Percentiles rank a stretch among this genome's conserved stretches.
Conservation (phyloP, 1,140 invertebrate species). For the Rhynchophorus ferrugineus region DNA sequence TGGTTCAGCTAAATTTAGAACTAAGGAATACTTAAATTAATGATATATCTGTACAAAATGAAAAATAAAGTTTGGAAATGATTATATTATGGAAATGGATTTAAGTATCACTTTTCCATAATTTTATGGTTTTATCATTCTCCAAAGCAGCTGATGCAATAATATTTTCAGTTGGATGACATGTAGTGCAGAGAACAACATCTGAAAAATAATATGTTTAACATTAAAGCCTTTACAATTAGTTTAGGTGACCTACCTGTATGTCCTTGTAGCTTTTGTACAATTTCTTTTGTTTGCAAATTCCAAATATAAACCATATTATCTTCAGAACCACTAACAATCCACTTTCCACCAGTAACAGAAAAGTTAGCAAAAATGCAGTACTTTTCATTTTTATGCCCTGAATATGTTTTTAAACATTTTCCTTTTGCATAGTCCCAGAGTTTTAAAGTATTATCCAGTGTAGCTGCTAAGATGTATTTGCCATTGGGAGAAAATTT, state of each 20-base stretch:
- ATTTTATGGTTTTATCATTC: conserved; percentile 97
- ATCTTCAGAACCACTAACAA: conserved; percentile 99
- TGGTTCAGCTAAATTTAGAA: too few relatives aligned
- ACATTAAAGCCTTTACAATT: too few relatives aligned
- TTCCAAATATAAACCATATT: conserved; percentile 99
- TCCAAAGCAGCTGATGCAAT: conserved; percentile 98
- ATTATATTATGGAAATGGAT: background rate
- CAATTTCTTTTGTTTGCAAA: conserved; percentile 97
- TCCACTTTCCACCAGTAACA: conserved; percentile 99
- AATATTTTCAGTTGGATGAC: conserved; percentile 98
- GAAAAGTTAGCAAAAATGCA: conserved; percentile 99
- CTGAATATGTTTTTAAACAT: conserved; percentile 95
- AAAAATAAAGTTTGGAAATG: too few relatives aligned
- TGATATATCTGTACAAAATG: too few relatives aligned
- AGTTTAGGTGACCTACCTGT: conserved; percentile 56
- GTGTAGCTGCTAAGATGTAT: conserved; percentile 95
- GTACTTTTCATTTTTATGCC: conserved; percentile 99
- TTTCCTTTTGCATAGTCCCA: conserved; percentile 99
- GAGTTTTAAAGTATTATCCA: conserved; percentile 96
- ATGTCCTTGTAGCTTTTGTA: conserved; percentile 94
- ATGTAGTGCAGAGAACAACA: conserved; percentile 95
- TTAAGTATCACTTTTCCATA: conserved; percentile 94
- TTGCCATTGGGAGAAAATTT: conserved; percentile 99
- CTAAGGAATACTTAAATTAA: too few relatives aligned
- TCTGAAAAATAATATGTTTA: conserved; percentile 60